Conservation (phyloP, 2,113 vertebrate species). For the Vulpes lagopus region DNA sequence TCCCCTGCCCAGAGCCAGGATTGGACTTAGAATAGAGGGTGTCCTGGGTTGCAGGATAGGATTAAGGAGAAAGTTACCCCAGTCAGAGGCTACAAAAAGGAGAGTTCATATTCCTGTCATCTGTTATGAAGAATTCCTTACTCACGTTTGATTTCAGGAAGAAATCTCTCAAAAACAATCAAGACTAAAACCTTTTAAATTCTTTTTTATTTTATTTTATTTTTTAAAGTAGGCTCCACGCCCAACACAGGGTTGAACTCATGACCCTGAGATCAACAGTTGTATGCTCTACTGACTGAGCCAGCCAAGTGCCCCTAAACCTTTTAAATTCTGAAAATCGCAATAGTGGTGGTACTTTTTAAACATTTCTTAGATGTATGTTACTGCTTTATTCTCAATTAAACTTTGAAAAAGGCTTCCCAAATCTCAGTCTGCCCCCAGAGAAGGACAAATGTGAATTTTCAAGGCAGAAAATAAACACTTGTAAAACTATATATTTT, state of each 20-base stretch:
- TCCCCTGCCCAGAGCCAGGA: not conserved
- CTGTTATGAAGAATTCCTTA: not conserved
- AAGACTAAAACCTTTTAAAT: not conserved
- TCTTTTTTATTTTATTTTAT: not conserved
- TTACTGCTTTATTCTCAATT: slow-evolving; percentile 35
- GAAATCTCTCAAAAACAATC: slow-evolving; percentile 32
- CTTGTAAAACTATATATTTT: not conserved
- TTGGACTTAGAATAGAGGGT: not conserved
- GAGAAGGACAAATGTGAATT: slow-evolving; percentile 4
- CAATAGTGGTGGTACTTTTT: not conserved
- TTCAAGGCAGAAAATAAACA: not conserved
- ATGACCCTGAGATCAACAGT: not conserved
- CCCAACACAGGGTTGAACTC: not conserved
- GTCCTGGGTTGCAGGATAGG: not conserved
- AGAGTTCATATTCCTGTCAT: not conserved
- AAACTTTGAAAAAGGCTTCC: slow-evolving; percentile 8
- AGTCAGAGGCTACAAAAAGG: not conserved
- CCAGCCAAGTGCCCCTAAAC: not conserved
- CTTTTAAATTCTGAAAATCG: not conserved
- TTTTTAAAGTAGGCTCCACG: not conserved
- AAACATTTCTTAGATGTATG: not conserved
- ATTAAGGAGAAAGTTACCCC: not conserved
- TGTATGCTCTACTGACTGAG: not conserved
- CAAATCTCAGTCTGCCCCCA: not conserved
- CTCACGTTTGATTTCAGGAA: slow-evolving; percentile 16